Base-by-base conservation (phyloP, 2,888 invertebrate genomes). In the Eumerus sabulonum region DNA sequence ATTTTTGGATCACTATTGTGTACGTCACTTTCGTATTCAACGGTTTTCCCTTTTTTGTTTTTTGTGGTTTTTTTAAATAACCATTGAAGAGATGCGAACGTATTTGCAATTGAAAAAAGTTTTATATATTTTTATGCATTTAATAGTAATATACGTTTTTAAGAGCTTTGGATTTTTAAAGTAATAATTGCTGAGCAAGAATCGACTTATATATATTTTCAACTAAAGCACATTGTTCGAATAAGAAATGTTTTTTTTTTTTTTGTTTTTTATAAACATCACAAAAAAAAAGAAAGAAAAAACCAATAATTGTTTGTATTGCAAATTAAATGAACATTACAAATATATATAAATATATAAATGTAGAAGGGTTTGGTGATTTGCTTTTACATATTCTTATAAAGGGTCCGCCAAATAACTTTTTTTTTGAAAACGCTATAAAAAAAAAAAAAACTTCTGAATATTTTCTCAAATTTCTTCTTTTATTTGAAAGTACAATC, bases 121-220 rank as follows among this genome's bases (percentile, higher is more conserved):
- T 60, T 38, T 59, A 68, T 68, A 59, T 54, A 44, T 62, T 38
- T 70, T 54, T 57, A 44, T 71, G 71, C 71, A 71, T 71, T 71
- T 71, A 57, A 51, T 36, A 18, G 56, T 50, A 42, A 50, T 17
- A 12, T 38, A 62, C 16, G 48, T 44, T 57, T n/a, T 48, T 57
- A 56, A 44, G 44, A 72, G 63, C 56, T 72, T 64, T 72, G 44
- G 51, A 38, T 44, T 57, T 42, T 40, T 4, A 27, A 27, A 47
- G 38, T 38, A 35, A 50, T 35, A 72, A 50, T 64, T 72, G 57
- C 57, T 51, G 40, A 71, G 71, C 71, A 71, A 63, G 63, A 4
- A 27, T 27, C 27, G 27, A 27, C n/a, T n/a, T 27, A 27, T 27
- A 27, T 57, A 72, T 57, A 51, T 72, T 70, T 71, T 51, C 42